phyloP scores from a whole-genome alignment of 2,888 invertebrate species.

The Apantesis nais region DNA sequence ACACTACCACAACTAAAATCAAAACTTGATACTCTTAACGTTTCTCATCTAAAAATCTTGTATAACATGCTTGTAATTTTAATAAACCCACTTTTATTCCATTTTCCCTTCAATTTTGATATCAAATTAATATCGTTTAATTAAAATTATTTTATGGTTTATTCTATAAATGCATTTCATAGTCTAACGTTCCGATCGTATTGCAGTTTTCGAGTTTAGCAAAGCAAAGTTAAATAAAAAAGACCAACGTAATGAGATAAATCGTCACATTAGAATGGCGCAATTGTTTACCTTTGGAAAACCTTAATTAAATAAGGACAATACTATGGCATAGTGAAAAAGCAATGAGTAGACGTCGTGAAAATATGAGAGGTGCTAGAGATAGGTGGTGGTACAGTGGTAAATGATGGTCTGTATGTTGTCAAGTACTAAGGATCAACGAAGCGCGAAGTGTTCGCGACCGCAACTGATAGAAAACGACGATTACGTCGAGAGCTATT shows the following conservation, averaged over 20 bases:
- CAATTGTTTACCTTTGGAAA: too few species aligned
- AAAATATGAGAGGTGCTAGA: slow-evolving; percentile 27
- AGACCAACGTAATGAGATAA: background rate
- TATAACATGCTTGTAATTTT: too few species aligned
- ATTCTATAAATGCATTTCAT: background rate
- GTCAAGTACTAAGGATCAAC: slow-evolving; percentile 61
- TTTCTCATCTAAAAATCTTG: too few species aligned
- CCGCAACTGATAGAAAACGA: slow-evolving; percentile 83
- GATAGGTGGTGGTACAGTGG: slow-evolving; percentile 43
- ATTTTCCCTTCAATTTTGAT: too few species aligned
- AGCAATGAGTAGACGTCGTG: slow-evolving; percentile 14
- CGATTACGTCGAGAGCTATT: slow-evolving; percentile 79
- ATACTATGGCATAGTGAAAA: background rate
- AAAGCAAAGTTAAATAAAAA: background rate
- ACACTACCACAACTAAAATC: too few species aligned
- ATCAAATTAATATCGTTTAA: too few species aligned
- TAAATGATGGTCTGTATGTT: slow-evolving; percentile 55
- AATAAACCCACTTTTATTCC: too few species aligned
- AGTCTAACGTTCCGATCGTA: background rate
- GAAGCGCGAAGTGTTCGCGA: slow-evolving; percentile 77
- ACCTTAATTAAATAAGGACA: background rate
- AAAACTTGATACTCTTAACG: too few species aligned
- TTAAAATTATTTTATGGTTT: too few species aligned
- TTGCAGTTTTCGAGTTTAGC: background rate
- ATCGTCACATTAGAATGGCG: too few species aligned